Percentiles rank a stretch among this genome's conserved stretches.
Evolutionary conservation across 2,888 invertebrate species (phyloP).

Genomic region (Disparrhopalites patrizii): DNA sequence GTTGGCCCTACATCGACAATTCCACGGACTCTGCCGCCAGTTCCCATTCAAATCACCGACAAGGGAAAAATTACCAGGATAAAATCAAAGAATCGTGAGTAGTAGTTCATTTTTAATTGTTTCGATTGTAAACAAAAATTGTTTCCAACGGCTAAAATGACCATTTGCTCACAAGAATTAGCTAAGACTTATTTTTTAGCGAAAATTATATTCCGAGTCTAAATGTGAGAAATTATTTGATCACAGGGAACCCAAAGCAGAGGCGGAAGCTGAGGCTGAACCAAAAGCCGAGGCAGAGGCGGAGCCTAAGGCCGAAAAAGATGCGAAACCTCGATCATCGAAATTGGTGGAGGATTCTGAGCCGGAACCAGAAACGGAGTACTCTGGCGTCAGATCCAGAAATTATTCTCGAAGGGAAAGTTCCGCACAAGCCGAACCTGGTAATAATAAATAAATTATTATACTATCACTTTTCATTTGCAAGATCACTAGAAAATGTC

Average conservation of each 20-base stretch:
- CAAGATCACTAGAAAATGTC: too few species aligned
- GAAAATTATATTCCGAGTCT: too few species aligned
- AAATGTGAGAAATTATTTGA: too few species aligned
- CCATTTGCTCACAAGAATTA: too few species aligned
- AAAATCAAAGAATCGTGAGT: constrained; percentile 38
- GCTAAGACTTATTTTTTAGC: too few species aligned
- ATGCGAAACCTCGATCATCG: constrained; percentile 28
- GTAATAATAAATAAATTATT: background rate
- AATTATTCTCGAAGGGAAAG: too few species aligned
- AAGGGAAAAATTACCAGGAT: constrained; percentile 28
- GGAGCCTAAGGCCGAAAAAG: constrained; percentile 52
- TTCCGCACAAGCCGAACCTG: background rate
- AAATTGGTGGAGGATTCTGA: constrained; percentile 33
- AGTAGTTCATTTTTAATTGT: background rate
- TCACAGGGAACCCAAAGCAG: constrained; percentile 42
- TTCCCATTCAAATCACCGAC: background rate
- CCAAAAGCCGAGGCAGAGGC: constrained; percentile 54
- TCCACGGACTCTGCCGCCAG: background rate
- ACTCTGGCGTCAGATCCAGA: too few species aligned
- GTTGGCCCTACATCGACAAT: constrained; percentile 44
- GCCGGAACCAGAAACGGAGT: constrained; percentile 20
- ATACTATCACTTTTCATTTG: background rate
- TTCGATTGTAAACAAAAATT: too few species aligned
- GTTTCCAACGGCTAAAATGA: too few species aligned
- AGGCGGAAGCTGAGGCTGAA: constrained; percentile 50